Percentiles rank a stretch among this genome's conserved stretches.
phyloP scores from a whole-genome alignment of 2,113 vertebrate genomes.

The Pteronura brasiliensis region DNA sequence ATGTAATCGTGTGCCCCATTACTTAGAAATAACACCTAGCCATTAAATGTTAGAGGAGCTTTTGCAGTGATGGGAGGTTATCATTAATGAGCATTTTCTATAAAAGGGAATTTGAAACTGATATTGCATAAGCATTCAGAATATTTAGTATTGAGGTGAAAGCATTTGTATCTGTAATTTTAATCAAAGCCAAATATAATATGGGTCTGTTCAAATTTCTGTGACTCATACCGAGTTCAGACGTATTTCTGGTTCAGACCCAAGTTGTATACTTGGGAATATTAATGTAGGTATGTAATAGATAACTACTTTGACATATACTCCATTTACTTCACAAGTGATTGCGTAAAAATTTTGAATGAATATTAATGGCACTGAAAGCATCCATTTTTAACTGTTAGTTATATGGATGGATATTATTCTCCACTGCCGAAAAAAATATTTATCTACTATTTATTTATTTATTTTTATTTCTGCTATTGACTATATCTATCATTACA shows the following conservation, averaged over 20 bases:
- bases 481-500: too few relatives aligned
- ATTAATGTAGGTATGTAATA: not conserved
- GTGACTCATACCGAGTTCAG: not conserved
- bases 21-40: slow-evolving; percentile 14
- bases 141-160: slow-evolving; percentile 2
- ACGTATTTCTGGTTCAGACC: not conserved
- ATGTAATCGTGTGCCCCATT: not conserved
- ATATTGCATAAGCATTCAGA: not conserved
- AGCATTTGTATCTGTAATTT: slow-evolving; percentile 9
- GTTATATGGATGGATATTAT: not conserved
- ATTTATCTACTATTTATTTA: not conserved
- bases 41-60: not conserved
- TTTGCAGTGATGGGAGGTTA: not conserved
- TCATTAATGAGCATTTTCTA: not conserved
- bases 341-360: not conserved
- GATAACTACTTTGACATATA: not conserved
- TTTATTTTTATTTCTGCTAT: too few relatives aligned
- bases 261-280: not conserved
- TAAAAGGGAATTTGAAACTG: not conserved
- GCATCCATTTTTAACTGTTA: not conserved
- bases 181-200: slow-evolving; percentile 36
- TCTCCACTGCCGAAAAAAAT: not conserved
- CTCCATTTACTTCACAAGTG: not conserved
- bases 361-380: not conserved
- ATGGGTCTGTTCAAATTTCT: not conserved